These are phyloP conservation scores for Pycnomerus fuliginosus DNA, from an alignment of 2,888 invertebrate species.

Conservation along the genomic window DNA sequence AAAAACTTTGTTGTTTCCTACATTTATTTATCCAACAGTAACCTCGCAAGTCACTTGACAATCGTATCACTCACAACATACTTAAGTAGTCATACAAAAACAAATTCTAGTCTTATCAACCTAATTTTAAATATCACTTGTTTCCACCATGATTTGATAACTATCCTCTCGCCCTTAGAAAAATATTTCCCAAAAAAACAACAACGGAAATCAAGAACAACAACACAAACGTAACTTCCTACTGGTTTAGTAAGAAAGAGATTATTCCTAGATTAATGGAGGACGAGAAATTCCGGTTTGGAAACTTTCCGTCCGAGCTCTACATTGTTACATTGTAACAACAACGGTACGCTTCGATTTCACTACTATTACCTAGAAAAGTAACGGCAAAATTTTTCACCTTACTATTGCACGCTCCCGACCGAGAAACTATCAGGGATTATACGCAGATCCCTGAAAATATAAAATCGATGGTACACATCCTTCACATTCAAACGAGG, in stretches of 20 bases:
- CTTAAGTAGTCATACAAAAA: conserved; percentile 32
- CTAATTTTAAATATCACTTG: conserved; percentile 21
- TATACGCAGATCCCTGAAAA: conserved; percentile 25
- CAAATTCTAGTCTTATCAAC: conserved; percentile 21
- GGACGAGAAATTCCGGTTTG: background rate
- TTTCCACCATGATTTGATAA: too few species aligned
- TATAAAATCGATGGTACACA: conserved; percentile 1
- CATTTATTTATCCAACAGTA: conserved; percentile 47
- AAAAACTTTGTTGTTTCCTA: conserved; percentile 29
- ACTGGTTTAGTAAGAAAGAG: background rate
- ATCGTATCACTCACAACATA: conserved; percentile 39
- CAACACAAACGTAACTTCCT: background rate
- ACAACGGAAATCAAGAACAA: background rate
- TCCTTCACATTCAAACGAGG: too few species aligned
- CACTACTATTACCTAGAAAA: conserved; percentile 17
- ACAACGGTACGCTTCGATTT: conserved; percentile 24
- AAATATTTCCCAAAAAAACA: background rate
- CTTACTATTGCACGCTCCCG: conserved; percentile 42
- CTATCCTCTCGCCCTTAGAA: too few species aligned
- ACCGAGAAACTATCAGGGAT: conserved; percentile 36
- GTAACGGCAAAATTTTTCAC: conserved; percentile 16
- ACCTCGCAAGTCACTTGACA: conserved; percentile 47
- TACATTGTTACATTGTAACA: conserved; percentile 26
- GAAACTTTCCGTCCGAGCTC: conserved; percentile 6
- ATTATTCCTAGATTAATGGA: background rate